A percentile compares a stretch with the other conserved stretches of the same genome.
These are phyloP conservation scores for Tenthredo scrophulariae DNA, from an alignment of 2,888 invertebrate genomes.

Conservation along the genomic window DNA sequence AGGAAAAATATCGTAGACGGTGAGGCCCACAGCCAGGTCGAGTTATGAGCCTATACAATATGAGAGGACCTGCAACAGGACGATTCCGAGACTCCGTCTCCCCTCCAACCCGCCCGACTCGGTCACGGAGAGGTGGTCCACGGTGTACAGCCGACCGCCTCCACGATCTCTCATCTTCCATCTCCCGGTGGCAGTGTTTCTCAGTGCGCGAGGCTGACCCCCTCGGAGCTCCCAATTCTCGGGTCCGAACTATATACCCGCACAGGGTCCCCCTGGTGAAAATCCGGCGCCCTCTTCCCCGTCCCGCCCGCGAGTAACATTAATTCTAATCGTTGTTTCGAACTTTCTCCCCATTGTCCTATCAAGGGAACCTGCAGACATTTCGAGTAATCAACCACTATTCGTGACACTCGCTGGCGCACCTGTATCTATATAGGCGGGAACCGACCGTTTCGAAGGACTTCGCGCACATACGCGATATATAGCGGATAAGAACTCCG, in stretches of 20 bases:
- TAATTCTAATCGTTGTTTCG: background rate
- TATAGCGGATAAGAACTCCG: background rate
- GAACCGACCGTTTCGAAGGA: background rate
- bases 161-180: constrained; percentile 69
- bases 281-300: background rate
- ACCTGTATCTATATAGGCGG: background rate
- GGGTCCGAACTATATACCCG: background rate
- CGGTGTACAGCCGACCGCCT: constrained; percentile 71
- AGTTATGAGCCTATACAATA: too few relatives aligned
- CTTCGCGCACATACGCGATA: background rate
- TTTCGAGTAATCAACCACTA: background rate
- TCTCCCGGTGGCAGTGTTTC: constrained; percentile 62
- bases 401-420: background rate
- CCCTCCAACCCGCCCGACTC: constrained; percentile 20
- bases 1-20: too few relatives aligned
- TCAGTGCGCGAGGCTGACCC: constrained; percentile 65
- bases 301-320: background rate
- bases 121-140: constrained; percentile 71
- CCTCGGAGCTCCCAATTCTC: constrained; percentile 33
- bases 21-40: too few relatives aligned
- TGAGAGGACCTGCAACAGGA: background rate
- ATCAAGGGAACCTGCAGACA: background rate
- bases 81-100: constrained; percentile 37
- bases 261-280: background rate
- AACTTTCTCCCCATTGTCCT: background rate